A percentile compares a stretch with the other conserved stretches of the same genome.
Conservation (phyloP, 2,888 invertebrate genomes). For the Abrostola tripartita region DNA sequence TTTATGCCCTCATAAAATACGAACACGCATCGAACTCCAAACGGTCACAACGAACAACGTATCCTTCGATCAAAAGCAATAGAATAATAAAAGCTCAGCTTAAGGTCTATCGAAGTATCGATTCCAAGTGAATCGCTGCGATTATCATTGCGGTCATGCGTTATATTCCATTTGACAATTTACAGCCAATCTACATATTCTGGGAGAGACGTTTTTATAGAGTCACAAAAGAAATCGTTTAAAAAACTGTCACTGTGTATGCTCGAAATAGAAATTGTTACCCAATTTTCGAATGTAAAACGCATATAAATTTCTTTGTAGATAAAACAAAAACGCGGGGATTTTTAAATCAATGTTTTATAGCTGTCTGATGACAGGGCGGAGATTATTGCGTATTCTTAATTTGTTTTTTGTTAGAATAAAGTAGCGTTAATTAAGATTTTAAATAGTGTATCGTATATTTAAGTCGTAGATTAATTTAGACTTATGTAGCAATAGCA, state of each 20-base stretch:
- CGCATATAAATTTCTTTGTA: constrained; percentile 32
- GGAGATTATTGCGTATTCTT: constrained; percentile 52
- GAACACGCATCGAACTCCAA: constrained; percentile 74
- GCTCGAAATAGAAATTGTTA: constrained; percentile 45
- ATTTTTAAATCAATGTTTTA: constrained; percentile 52
- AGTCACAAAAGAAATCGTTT: constrained; percentile 44
- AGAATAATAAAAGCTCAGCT: constrained; percentile 70
- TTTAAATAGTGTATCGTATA: constrained; percentile 44
- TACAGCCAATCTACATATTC: constrained; percentile 44
- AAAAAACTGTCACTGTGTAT: constrained; percentile 45
- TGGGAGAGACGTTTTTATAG: constrained; percentile 47
- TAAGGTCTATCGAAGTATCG: constrained; percentile 43
- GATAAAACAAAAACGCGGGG: constrained; percentile 42
- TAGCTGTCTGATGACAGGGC: constrained; percentile 46
- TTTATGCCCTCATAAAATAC: constrained; percentile 84
- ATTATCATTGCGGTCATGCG: constrained; percentile 51
- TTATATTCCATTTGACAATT: constrained; percentile 46
- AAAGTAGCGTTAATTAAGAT: constrained; percentile 53
- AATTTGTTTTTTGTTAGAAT: constrained; percentile 54
- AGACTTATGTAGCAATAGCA: constrained; percentile 53
- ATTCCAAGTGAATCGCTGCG: constrained; percentile 48
- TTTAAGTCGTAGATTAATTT: constrained; percentile 45
- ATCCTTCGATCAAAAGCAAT: constrained; percentile 78
- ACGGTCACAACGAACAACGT: constrained; percentile 63
- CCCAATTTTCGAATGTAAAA: constrained; percentile 43